These are phyloP conservation scores for Eupithecia centaureata DNA, from an alignment of 2,888 invertebrate species.

Conservation along the genomic window DNA sequence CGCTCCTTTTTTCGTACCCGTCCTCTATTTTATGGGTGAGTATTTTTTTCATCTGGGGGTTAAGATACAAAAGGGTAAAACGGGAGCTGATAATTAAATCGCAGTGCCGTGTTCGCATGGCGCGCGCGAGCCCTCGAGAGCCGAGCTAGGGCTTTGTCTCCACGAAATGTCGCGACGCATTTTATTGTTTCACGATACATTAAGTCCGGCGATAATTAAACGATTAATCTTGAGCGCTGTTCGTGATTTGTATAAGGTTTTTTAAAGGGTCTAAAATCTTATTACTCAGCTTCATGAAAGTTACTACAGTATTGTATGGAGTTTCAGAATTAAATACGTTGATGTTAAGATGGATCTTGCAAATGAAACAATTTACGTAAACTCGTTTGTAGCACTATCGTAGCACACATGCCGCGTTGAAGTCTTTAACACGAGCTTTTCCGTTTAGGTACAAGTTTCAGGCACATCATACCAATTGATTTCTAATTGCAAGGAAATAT, in stretches of 20 bases:
- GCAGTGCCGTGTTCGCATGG: conserved; percentile 62
- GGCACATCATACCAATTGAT: conserved; percentile 40
- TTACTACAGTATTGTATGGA: not conserved
- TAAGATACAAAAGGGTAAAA: conserved; percentile 85
- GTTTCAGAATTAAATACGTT: not conserved
- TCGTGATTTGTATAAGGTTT: conserved; percentile 45
- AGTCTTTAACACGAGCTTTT: conserved; percentile 31
- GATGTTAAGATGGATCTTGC: not conserved
- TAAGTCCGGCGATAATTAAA: conserved; percentile 64
- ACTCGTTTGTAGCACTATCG: conserved; percentile 4
- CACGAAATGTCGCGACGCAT: conserved; percentile 40
- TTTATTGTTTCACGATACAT: conserved; percentile 62
- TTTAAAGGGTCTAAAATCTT: conserved; percentile 4
- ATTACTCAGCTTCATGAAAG: not conserved
- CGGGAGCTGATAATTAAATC: conserved; percentile 83
- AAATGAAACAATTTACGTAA: not conserved
- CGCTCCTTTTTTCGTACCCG: conserved; percentile 84
- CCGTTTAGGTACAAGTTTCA: not conserved
- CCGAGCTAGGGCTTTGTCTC: conserved; percentile 26
- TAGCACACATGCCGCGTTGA: conserved; percentile 29
- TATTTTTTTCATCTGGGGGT: conserved; percentile 83
- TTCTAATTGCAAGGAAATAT: conserved; percentile 50
- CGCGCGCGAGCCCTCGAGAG: not conserved
- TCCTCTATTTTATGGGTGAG: conserved; percentile 84
- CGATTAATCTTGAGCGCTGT: conserved; percentile 55